phyloP scores from a whole-genome alignment of 2,797 vertebrate species.

The Alectoris magna region DNA sequence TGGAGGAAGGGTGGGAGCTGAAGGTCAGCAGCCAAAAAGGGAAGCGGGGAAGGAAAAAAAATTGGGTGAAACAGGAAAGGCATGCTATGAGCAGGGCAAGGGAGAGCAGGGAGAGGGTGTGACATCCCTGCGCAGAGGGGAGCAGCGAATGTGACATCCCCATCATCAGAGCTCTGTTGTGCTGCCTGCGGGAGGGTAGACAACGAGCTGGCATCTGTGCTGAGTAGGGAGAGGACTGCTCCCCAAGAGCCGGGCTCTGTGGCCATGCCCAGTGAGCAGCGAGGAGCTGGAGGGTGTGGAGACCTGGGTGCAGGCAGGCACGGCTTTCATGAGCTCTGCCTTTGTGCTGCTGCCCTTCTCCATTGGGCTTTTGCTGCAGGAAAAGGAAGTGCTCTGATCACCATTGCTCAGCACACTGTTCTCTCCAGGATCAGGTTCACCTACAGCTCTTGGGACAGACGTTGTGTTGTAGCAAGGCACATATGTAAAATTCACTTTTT shows the following conservation, averaged over 20 bases:
- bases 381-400: background rate
- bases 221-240: background rate
- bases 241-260: background rate
- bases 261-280: background rate
- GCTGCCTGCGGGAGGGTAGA: background rate
- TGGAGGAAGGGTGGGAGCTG: background rate
- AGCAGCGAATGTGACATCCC: background rate
- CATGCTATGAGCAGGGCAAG: background rate
- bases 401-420: background rate
- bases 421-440: background rate
- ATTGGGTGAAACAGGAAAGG: background rate
- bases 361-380: background rate
- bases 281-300: background rate
- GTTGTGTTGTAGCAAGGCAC: background rate
- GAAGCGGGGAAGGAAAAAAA: background rate
- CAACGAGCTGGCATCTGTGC: background rate
- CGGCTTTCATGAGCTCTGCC: background rate
- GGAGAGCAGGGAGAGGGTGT: background rate
- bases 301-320: background rate
- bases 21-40: background rate
- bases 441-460: background rate
- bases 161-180: background rate
- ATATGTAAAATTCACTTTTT: background rate
- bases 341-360: background rate
- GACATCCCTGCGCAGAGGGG: too few species aligned